A percentile compares a stretch with the other conserved stretches of the same genome.
phyloP scores from a whole-genome alignment of 2,797 vertebrate species.

The Sebastes glaucus region DNA sequence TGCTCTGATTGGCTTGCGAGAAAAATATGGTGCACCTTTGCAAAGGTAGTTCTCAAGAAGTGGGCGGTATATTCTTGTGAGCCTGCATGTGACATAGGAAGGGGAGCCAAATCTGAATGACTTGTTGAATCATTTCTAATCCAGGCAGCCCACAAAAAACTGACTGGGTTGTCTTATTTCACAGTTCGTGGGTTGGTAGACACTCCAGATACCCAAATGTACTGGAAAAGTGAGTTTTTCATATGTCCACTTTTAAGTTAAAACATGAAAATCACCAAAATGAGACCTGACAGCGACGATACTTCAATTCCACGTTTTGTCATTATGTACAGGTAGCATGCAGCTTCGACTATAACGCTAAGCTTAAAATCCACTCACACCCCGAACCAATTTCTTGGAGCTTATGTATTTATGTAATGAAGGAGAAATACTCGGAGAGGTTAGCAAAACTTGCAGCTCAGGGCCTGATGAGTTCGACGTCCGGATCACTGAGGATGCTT shows the following conservation, averaged over 20 bases:
- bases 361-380: conserved; percentile 33
- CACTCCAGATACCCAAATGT: background rate
- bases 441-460: conserved; percentile 31
- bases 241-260: background rate
- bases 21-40: too few relatives aligned
- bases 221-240: too few relatives aligned
- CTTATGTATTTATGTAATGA: conserved; percentile 39
- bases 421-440: conserved; percentile 26
- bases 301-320: background rate
- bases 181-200: too few relatives aligned
- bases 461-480: conserved; percentile 43
- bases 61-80: too few relatives aligned
- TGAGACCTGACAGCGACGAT: background rate
- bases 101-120: too few relatives aligned
- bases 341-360: background rate
- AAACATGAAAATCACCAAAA: background rate
- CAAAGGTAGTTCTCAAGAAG: too few relatives aligned
- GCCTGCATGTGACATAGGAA: too few relatives aligned
- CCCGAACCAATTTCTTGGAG: conserved; percentile 8
- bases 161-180: too few relatives aligned
- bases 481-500: conserved; percentile 49
- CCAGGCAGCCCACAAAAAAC: rapidly evolving
- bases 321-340: conserved; percentile 1
- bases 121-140: too few relatives aligned
- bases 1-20: too few relatives aligned